Base-by-base conservation (phyloP, 2,113 vertebrate genomes). In the Burhinus bistriatus region DNA sequence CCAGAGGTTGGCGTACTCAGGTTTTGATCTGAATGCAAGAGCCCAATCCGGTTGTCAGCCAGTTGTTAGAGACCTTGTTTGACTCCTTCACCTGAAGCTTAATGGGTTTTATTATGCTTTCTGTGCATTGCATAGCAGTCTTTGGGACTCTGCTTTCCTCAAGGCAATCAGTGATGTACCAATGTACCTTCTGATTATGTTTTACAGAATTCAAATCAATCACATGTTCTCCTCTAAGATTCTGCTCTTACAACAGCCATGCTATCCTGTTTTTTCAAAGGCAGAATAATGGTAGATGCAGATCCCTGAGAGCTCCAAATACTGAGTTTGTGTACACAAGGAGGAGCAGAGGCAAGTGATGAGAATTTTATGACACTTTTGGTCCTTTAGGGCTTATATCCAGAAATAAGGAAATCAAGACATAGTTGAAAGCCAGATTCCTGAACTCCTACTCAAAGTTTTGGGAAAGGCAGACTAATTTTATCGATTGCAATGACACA, bases 131-230 rank as follows among this genome's bases (percentile, higher is more conserved):
- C 86, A 17, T 32, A 82, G 86, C 77, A 91, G 57, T 52, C 89
- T 69, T 89, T 91, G 89, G 89, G 94, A 87, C 84, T 54, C 75
- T 80, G 70, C 77, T 66, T 89, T 95, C 81, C 93, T 87, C 45
- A 14, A 25, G 84, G 81, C 94, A 84, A 68, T 91, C 89, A 71
- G 51, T 34, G 83, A 76, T 91, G 89, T 76, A 17, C 73, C 54
- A 19, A 0, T 55, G 89, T 93, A 92, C 70, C 55, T 89, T 90
- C 93, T 54, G 45, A 93, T 95, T 91, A 93, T 47, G 78, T 87
- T 94, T 89, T 93, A 96, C 91, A 91, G 75, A 85, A 83, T 62
- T 95, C 77, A 97, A 79, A 86, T 76, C 87, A 85, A 87, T 88
- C 51, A 21, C 64, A 66, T 77, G 65, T 20, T 93, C 59, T 54